Evolutionary conservation across 2,797 vertebrate genomes (phyloP), one percentile per base, ranked within the genome.

Genomic region (Coregonus suidteri): DNA sequence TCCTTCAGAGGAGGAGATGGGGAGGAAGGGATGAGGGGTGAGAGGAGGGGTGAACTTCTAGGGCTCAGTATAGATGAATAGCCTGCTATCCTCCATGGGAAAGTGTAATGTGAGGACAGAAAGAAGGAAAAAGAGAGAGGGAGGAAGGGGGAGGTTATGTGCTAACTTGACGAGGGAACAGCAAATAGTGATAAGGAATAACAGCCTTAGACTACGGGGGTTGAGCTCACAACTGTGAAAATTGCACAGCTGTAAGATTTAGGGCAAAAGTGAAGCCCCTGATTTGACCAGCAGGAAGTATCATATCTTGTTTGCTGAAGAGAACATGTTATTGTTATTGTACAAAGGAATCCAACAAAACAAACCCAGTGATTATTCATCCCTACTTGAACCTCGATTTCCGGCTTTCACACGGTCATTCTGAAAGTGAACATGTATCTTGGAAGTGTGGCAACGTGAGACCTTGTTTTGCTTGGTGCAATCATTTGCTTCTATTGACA

Each of bases 11-110:
- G 37, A 41, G n/a, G 34, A 30, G 4, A 64, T 1, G 64, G 18
- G 65, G 35, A 34, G 62, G 71, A 14, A 65, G 16, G 51, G 67
- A 41, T 1, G 14, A 18, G n/a, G 14, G 25, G 59, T 7, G 73
- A 18, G 73, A 75, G 64, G 52, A 54, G 25, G 30, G 52, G 71
- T 34, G 71, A 34, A 31, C n/a, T 25, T 56, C 69, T 71, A 51
- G 41, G 37, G 37, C 69, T 25, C 69, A 41, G 52, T 18, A 31
- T 2, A 31, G 30, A 73, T 31, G 30, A 56, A 35, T 53, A 64
- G 59, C 59, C n/a, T 64, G n/a, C 59, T 64, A 54, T 56, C 52
- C 25, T 30, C 52, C 71, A 6, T 54, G 30, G 71, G 25, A 54
- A 73, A 34, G 71, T 35, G 30, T n/a, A 56, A 34, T 16, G 51